Percentiles rank a stretch among this genome's conserved stretches.
Conservation (phyloP, 2,888 invertebrate genomes). For the Athripsodes cinereus region DNA sequence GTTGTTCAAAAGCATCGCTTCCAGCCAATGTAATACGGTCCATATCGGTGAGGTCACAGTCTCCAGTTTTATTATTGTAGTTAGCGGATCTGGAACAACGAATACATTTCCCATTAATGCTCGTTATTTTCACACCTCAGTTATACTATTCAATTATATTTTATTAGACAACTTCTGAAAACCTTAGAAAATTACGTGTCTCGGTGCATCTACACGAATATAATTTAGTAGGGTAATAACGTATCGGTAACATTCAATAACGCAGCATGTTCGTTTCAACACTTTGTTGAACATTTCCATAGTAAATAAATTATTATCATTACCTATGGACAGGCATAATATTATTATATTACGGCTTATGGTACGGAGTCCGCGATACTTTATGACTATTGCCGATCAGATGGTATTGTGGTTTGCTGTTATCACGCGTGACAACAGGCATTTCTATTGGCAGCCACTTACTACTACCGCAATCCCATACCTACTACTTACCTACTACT, state of each 20-base stretch:
- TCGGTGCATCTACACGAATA: not conserved
- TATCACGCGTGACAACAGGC: not conserved
- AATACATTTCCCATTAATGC: not conserved
- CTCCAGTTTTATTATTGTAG: conserved; percentile 78
- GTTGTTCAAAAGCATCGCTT: conserved; percentile 67
- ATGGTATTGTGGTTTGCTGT: not conserved
- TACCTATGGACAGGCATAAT: not conserved
- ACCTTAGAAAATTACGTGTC: not conserved
- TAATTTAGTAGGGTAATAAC: not conserved
- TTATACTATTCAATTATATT: not conserved
- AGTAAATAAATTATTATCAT: conserved; percentile 1
- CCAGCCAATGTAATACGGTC: conserved; percentile 85
- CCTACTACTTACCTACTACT: not conserved
- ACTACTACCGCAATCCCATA: not conserved
- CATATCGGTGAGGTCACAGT: conserved; percentile 86
- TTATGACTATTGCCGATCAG: not conserved
- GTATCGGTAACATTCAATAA: not conserved
- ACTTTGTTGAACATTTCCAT: not conserved
- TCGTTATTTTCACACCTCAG: not conserved
- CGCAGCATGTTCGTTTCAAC: not conserved
- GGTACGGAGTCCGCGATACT: no score
- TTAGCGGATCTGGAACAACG: conserved; percentile 71
- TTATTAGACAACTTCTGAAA: not conserved
- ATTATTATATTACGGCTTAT: not conserved
- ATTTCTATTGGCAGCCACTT: not conserved